Conservation (phyloP, 2,113 vertebrate species). For the Montifringilla adamsi region DNA sequence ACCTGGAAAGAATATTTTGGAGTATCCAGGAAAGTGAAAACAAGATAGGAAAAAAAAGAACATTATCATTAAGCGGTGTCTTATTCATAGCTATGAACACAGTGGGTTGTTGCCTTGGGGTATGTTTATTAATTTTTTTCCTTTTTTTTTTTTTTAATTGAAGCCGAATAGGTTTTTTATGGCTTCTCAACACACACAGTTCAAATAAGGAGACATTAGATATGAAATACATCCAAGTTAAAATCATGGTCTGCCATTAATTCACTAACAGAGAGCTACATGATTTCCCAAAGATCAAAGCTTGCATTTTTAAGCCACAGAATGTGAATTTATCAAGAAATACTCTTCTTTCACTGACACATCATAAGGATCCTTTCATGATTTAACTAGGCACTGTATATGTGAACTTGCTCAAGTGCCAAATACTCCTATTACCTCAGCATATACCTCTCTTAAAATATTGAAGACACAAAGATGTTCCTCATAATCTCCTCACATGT, state of each 20-base stretch:
- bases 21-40: background rate
- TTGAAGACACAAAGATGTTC: background rate
- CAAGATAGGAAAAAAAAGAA: background rate
- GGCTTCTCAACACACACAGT: background rate
- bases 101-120: background rate
- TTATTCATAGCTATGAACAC: background rate
- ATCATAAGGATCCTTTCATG: background rate
- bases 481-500: background rate
- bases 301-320: background rate
- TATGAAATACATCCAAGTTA: background rate
- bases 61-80: background rate
- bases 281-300: background rate
- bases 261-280: background rate
- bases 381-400: accelerated
- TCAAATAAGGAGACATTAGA: background rate
- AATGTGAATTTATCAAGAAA: background rate
- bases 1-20: background rate
- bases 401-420: background rate
- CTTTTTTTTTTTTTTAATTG: background rate
- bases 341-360: background rate
- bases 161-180: background rate
- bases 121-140: background rate
- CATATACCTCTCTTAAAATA: background rate
- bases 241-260: background rate
- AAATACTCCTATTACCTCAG: background rate